Evolutionary conservation across 1,140 invertebrate species (phyloP).

Genomic region (Ceratina australensis): DNA sequence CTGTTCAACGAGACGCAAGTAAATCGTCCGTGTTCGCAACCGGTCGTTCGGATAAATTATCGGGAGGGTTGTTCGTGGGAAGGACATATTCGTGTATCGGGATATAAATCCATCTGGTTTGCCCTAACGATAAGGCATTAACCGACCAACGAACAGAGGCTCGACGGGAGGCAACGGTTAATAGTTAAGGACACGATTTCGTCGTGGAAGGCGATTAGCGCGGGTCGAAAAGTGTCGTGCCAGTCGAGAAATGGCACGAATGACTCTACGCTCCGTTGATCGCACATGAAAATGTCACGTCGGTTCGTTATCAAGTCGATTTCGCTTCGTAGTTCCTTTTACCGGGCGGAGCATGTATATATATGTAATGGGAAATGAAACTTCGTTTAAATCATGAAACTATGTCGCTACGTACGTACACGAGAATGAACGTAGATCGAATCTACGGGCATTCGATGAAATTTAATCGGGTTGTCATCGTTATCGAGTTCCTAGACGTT

Average conservation of each 20-base stretch:
- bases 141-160: slow-evolving; percentile 26
- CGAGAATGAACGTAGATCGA: neutral
- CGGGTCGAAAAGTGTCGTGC: slow-evolving; percentile 44
- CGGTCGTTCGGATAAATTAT: slow-evolving; percentile 7
- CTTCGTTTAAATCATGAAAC: neutral
- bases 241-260: slow-evolving; percentile 57
- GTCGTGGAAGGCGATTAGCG: slow-evolving; percentile 43
- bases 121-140: slow-evolving; percentile 38
- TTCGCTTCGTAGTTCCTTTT: neutral
- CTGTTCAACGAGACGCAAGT: neutral
- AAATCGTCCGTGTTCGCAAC: neutral
- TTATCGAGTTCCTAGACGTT: neutral
- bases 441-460: neutral
- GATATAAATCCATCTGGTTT: slow-evolving; percentile 27
- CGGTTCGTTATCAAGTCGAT: neutral
- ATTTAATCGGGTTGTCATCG: neutral
- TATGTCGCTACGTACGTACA: no score
- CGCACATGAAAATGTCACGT: slow-evolving; percentile 54
- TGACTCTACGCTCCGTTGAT: slow-evolving; percentile 27
- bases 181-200: slow-evolving; percentile 45
- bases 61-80: neutral
- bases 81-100: neutral
- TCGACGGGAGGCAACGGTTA: slow-evolving; percentile 28
- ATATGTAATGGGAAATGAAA: neutral
- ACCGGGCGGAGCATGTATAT: no score